Percentiles rank a stretch among this genome's conserved stretches.
These are phyloP conservation scores for Proterorhinus semilunaris DNA, from an alignment of 2,113 vertebrate species.

Conservation along the genomic window DNA sequence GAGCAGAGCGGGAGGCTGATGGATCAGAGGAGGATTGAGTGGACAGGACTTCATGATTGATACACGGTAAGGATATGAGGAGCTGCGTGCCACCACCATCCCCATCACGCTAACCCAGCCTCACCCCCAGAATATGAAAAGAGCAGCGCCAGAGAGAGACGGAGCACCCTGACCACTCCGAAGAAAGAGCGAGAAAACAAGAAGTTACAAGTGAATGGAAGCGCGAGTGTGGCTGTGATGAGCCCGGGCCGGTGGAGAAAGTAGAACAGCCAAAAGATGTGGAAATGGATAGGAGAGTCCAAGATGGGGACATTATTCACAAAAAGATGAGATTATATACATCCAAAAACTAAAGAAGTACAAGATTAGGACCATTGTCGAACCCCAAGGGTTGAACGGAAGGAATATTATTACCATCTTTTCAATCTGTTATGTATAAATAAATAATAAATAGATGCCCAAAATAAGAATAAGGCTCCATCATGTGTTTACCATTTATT, in stretches of 20 bases:
- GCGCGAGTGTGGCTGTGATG: constrained; percentile 51
- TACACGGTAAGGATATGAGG: constrained; percentile 96
- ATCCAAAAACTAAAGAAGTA: constrained; percentile 87
- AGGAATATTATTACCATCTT: constrained; percentile 83
- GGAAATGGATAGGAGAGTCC: constrained; percentile 49
- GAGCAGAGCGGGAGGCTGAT: constrained; percentile 81
- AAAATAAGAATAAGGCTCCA: constrained; percentile 71
- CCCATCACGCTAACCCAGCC: constrained; percentile 62
- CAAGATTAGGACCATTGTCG: constrained; percentile 87
- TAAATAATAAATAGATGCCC: constrained; percentile 69
- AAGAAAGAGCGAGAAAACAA: constrained; percentile 24
- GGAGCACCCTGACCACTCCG: constrained; percentile 19
- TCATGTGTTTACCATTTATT: constrained; percentile 66
- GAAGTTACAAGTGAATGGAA: constrained; percentile 60
- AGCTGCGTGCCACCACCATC: constrained; percentile 56
- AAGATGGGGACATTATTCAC: constrained; percentile 92
- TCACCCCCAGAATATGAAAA: constrained; percentile 78
- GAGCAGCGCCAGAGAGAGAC: constrained; percentile 20
- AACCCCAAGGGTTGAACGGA: constrained; percentile 60
- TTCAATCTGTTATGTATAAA: constrained; percentile 67
- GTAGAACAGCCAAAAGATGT: constrained; percentile 31
- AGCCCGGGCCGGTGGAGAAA: constrained; percentile 25
- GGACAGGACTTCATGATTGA: constrained; percentile 99
- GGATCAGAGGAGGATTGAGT: constrained; percentile 99
- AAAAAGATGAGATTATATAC: constrained; percentile 87